A percentile compares a stretch with the other conserved stretches of the same genome.
Conservation (phyloP, 2,888 invertebrate genomes). For the Myopa tessellatipennis region DNA sequence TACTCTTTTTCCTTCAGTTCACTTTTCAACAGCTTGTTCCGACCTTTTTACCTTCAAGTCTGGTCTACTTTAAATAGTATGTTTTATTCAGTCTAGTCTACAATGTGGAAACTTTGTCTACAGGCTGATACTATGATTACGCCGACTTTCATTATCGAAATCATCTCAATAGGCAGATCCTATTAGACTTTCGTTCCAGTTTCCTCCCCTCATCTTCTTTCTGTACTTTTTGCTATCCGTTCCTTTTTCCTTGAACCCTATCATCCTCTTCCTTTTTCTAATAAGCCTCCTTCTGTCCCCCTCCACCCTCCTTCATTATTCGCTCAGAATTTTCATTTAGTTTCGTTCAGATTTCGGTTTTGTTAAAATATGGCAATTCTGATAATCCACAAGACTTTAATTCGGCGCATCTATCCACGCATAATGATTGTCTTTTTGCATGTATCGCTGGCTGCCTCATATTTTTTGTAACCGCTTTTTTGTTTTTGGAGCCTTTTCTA, state of each 20-base stretch:
- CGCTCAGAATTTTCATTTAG: not conserved
- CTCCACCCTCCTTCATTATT: not conserved
- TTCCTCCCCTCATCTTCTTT: not conserved
- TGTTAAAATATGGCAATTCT: not conserved
- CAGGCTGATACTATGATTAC: no score
- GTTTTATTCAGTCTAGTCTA: no score
- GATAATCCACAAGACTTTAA: not conserved
- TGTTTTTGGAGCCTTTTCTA: not conserved
- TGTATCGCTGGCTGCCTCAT: constrained; percentile 67
- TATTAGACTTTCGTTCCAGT: no score
- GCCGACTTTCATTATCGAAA: no score
- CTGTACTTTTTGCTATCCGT: not conserved
- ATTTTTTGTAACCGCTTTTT: constrained; percentile 52
- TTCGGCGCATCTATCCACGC: not conserved
- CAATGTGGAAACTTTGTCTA: no score
- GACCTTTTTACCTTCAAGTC: not conserved
- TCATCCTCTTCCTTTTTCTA: not conserved
- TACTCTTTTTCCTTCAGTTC: no score
- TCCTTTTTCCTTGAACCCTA: not conserved
- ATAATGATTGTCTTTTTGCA: constrained; percentile 54
- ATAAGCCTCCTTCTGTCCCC: not conserved
- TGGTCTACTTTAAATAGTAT: no score
- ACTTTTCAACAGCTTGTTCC: no score
- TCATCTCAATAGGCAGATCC: no score
- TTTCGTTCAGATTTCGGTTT: not conserved